A percentile compares a stretch with the other conserved stretches of the same genome.
phyloP scores from a whole-genome alignment of 1,140 invertebrate genomes.

The Drosophila neocordata region DNA sequence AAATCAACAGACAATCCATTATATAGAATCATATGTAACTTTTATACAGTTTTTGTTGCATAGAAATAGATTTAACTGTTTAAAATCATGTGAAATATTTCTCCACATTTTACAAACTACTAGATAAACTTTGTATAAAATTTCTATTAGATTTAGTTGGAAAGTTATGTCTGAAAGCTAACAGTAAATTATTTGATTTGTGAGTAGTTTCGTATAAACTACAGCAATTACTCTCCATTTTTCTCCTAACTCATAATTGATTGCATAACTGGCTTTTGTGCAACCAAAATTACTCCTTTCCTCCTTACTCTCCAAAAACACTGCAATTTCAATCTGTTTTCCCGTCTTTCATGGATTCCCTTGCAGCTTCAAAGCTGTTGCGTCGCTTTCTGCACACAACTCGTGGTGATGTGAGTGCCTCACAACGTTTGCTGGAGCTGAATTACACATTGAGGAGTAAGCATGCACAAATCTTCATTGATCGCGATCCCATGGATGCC shows the following conservation, averaged over 20 bases:
- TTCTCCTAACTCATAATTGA: neutral
- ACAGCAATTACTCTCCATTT: neutral
- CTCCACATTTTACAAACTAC: too few species aligned
- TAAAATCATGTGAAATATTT: too few species aligned
- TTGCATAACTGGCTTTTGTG: constrained; percentile 45
- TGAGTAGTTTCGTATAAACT: neutral
- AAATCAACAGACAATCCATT: too few species aligned
- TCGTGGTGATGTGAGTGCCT: constrained; percentile 84
- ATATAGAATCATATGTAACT: too few species aligned
- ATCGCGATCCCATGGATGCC: constrained; percentile 85
- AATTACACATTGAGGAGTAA: constrained; percentile 87
- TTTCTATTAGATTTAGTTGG: too few species aligned
- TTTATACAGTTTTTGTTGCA: too few species aligned
- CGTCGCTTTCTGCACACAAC: constrained; percentile 83
- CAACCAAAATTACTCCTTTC: constrained; percentile 1
- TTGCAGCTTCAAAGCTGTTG: constrained; percentile 54
- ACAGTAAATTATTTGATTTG: neutral
- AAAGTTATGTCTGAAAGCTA: too few species aligned
- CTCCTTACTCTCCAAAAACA: neutral
- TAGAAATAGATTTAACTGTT: too few species aligned
- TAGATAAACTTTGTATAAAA: too few species aligned
- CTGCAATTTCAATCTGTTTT: constrained; percentile 2
- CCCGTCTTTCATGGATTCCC: constrained; percentile 6
- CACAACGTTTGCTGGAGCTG: constrained; percentile 86
- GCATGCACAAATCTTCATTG: constrained; percentile 86